A percentile compares a stretch with the other conserved stretches of the same genome.
Conservation (phyloP, 2,113 vertebrate genomes). For the Bujurquina vittata region DNA sequence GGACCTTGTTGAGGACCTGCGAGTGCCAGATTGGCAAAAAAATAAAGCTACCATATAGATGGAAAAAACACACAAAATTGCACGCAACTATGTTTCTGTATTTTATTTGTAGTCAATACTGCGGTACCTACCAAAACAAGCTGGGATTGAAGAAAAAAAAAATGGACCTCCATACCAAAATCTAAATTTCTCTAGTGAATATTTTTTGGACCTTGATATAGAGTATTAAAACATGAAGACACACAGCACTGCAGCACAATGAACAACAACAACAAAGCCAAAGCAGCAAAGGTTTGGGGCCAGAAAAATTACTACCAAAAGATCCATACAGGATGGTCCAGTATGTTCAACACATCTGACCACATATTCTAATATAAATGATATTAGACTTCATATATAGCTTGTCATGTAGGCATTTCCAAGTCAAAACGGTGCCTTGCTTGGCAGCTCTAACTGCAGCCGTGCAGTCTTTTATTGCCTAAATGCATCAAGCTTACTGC, state of each 20-base stretch:
- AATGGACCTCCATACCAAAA: background rate
- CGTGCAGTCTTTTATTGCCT: constrained; percentile 5
- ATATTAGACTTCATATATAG: background rate
- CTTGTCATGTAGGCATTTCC: background rate
- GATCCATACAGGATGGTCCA: background rate
- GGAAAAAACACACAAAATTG: background rate
- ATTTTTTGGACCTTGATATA: background rate
- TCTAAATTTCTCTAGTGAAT: background rate
- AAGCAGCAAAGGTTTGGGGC: background rate
- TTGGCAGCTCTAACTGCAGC: constrained; percentile 26
- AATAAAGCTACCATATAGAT: background rate
- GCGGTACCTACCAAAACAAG: no score
- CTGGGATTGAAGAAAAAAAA: no score
- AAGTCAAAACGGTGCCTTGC: background rate
- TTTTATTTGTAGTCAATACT: background rate
- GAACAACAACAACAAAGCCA: background rate
- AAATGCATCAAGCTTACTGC: constrained; percentile 12
- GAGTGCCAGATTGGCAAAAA: background rate
- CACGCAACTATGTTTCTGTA: background rate
- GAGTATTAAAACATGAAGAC: background rate
- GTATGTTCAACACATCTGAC: background rate
- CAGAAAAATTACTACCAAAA: background rate
- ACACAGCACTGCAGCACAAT: background rate
- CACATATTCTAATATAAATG: background rate
- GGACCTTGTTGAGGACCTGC: background rate